Evolutionary conservation across 2,797 vertebrate species (phyloP), one percentile per base, ranked within the genome.

Genomic region (Arrhamphus sclerolepis): DNA sequence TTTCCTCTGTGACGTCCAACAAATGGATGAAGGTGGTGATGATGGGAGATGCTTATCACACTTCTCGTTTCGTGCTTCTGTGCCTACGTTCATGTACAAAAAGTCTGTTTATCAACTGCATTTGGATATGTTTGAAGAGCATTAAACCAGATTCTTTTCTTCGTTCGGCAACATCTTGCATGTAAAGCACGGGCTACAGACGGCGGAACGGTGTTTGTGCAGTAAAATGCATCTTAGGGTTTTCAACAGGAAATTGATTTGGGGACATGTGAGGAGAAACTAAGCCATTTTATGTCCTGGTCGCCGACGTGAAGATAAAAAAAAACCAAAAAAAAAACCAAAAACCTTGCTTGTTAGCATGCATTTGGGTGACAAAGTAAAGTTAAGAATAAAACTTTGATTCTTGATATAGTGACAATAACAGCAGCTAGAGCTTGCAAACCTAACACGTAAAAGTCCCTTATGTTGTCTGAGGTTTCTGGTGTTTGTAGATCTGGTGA

Each of bases 211-310:
- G 7, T 57, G 29, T 49, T 47, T 47, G 7, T 9, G 31, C 5
- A 16, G 14, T 10, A 34, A 1, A 38, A 16, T 10, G 28, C 7
- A 2, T 56, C 22, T 28, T 20, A 34, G 52, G 52, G 59, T 64
- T 75, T 80, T 66, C 57, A 48, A 56, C 58, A 49, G 52, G 70
- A 71, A 78, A 39, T n/a, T 60, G 53, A 40, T 70, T 57, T 18
- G 52, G 56, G 41, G 9, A 61, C n/a, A 53, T 52, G 52, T 60
- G 29, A 14, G 38, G 46, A 46, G 24, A 61, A 26, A 41, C 10
- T 1, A n/a, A 34, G 38, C 18, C 24, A 48, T 38, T 46, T 16
- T 46, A 9, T 18, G 8, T n/a, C 17, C 5, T 29, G 3, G 2
- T 59, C 6, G 41, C 14, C 18, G 10, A 0, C 39, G 40, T 44